Base-by-base conservation (phyloP, 2,797 vertebrate genomes). In the Kryptolebias ocellatus region DNA sequence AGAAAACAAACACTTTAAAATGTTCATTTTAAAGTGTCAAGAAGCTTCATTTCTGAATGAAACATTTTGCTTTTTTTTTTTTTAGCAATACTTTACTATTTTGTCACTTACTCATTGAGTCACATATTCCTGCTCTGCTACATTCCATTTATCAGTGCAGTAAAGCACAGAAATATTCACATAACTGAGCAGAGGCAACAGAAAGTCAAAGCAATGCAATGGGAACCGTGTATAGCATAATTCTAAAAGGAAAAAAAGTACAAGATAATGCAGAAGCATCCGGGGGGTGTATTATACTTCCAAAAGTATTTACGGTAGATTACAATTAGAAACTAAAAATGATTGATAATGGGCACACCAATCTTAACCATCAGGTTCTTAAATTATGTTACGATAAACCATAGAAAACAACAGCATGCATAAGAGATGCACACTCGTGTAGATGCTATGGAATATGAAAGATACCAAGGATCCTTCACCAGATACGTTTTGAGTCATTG, bases 361-460 rank as follows among this genome's bases (percentile, higher is more conserved):
- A 9, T 10, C 10, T 39, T 10, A 39, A 10, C 37, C 3, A 39
- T 10, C 8, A 39, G 37, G 8, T 10, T 39, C 1, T 10, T 2
- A 39, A 10, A 39, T 2, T 39, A 10, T 10, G 37, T 39, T 10
- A 39, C 20, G 27, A 4, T 14, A 15, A 63, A 4, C n/a, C 9
- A 46, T 0, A 18, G 16, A 56, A 24, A 63, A 66, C 54, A 28
- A 64, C 53, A 50, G 58, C 45, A 60, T 52, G 54, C 45, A 61
- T 53, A 56, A 54, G 42, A 57, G 60, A 78, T 44, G 39, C 69
- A 75, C 49, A 37, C 65, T 80, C 67, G 82, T 73, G 79, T 73
- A 70, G 58, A 66, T 75, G 75, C 62, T 70, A 78, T 83, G 87
- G 51, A 89, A 78, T 39, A 39, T 12, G 9, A 72, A 78, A 85